These are phyloP conservation scores for Caranx ignobilis DNA, from an alignment of 2,113 vertebrate genomes.

Conservation along the genomic window DNA sequence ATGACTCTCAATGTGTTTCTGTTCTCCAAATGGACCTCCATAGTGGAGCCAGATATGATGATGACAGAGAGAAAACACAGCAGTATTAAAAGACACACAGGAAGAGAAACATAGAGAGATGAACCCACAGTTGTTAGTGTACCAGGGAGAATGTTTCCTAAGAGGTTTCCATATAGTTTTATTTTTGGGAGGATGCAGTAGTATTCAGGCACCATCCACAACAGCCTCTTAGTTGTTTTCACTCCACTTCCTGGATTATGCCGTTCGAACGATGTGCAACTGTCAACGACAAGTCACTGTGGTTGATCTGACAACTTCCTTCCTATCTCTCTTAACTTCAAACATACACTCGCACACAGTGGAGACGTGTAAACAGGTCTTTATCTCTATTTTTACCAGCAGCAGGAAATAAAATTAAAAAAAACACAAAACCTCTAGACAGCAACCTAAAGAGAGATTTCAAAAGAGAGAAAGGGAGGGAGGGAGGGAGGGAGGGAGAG, in stretches of 20 bases:
- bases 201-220: conserved; percentile 18
- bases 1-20: background rate
- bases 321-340: conserved; percentile 48
- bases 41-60: background rate
- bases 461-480: background rate
- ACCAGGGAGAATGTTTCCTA: conserved; percentile 2
- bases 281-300: conserved; percentile 47
- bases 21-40: background rate
- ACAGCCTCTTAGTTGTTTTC: conserved; percentile 19
- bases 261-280: conserved; percentile 39
- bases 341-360: background rate
- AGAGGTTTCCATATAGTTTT: background rate
- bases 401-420: conserved; percentile 40
- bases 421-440: conserved; percentile 13
- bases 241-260: conserved; percentile 50
- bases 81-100: background rate
- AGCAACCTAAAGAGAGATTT: conserved; percentile 2
- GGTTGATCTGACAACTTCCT: conserved; percentile 72
- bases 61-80: background rate
- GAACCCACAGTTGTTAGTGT: background rate
- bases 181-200: background rate
- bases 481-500: background rate
- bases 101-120: background rate
- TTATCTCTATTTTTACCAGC: conserved; percentile 51
- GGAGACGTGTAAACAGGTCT: conserved; percentile 23